Evolutionary conservation across 2,888 invertebrate species (phyloP).

Genomic region (Trimorus sp.): DNA sequence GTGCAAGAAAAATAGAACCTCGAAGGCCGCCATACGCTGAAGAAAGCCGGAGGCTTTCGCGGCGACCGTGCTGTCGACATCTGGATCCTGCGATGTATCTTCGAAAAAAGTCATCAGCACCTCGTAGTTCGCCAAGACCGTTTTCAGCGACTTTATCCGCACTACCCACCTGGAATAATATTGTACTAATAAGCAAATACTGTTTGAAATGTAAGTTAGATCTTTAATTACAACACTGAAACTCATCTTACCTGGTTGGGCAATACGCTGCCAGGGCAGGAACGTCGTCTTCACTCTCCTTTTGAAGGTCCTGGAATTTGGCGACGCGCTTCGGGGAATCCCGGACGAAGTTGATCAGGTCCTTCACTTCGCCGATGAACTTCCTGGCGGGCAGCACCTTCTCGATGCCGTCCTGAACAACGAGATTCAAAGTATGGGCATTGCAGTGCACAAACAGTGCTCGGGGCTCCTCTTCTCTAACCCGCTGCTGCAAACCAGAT

Average conservation of each 20-base stretch:
- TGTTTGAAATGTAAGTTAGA: not conserved
- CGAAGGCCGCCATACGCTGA: too few relatives aligned
- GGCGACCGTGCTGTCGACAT: not conserved
- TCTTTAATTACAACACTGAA: not conserved
- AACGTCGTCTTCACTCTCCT: not conserved
- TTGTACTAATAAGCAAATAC: not conserved
- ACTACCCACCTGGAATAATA: not conserved
- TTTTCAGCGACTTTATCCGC: conserved; percentile 44
- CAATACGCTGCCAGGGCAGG: not conserved
- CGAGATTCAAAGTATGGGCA: conserved; percentile 66
- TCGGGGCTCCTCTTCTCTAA: conserved; percentile 61
- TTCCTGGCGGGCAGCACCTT: not conserved
- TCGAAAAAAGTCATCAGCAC: conserved; percentile 30
- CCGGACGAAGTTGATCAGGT: not conserved
- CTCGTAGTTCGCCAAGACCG: conserved; percentile 31
- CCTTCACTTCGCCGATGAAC: conserved; percentile 7
- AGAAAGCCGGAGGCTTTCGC: not conserved
- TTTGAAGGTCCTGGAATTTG: not conserved
- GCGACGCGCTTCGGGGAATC: not conserved
- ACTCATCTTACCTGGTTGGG: not conserved
- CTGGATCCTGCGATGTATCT: not conserved
- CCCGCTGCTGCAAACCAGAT: conserved; percentile 65
- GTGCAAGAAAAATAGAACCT: too few relatives aligned
- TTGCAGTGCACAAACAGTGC: conserved; percentile 67
- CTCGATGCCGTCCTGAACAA: conserved; percentile 63